phyloP scores from a whole-genome alignment of 2,888 invertebrate genomes.

The Willowsia nigromaculata region DNA sequence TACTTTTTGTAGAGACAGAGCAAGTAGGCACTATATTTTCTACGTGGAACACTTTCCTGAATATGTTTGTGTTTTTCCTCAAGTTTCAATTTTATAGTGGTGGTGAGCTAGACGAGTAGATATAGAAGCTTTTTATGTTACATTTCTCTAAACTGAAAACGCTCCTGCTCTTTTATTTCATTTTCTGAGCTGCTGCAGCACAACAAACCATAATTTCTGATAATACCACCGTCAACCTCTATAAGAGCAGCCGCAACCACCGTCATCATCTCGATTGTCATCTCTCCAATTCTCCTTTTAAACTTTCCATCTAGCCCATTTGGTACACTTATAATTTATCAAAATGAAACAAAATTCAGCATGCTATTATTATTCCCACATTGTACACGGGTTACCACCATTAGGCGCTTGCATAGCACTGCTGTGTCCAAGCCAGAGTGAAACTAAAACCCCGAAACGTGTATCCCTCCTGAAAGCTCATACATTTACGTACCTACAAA shows the following conservation, averaged over 20 bases:
- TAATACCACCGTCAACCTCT: constrained; percentile 25
- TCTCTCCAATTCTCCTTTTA: constrained; percentile 3
- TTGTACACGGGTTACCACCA: not conserved
- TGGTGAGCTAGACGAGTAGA: not conserved
- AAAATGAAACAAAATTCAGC: constrained; percentile 25
- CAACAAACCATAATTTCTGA: constrained; percentile 36
- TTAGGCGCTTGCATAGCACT: not conserved
- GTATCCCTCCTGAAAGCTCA: not conserved
- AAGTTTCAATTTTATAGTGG: not conserved
- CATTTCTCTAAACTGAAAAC: not conserved
- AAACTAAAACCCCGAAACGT: constrained; percentile 28
- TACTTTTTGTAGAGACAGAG: not conserved
- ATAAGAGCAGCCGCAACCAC: not conserved
- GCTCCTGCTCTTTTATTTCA: not conserved
- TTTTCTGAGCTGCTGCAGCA: not conserved
- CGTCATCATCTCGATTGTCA: constrained; percentile 25
- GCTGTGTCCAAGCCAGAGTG: not conserved
- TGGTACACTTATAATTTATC: constrained; percentile 27
- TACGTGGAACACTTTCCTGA: not conserved
- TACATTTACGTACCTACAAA: not conserved
- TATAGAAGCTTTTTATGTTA: too few species aligned
- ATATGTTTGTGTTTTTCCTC: not conserved
- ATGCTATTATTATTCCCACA: constrained; percentile 21
- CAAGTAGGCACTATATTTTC: not conserved
- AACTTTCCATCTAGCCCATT: constrained; percentile 28